phyloP scores from a whole-genome alignment of 2,888 invertebrate species.

The Chrysotoxum bicinctum region DNA sequence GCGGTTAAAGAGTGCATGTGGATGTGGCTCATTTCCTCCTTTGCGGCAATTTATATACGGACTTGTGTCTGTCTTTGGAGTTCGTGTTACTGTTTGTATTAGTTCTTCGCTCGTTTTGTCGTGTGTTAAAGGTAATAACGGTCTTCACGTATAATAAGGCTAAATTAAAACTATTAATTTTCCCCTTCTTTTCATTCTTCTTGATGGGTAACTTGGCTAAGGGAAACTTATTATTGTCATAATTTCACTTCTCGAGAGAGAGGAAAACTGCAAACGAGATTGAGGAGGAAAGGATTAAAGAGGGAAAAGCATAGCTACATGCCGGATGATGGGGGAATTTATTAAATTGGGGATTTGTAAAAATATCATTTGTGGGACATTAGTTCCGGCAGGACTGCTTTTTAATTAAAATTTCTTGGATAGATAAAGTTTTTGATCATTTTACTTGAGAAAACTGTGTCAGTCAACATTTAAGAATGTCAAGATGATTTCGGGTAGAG shows the following conservation, averaged over 20 bases:
- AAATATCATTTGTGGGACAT: slow-evolving; percentile 60
- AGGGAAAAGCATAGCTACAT: slow-evolving; percentile 38
- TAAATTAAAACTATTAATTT: slow-evolving; percentile 71
- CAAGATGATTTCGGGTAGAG: neutral
- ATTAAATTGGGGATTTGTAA: slow-evolving; percentile 61
- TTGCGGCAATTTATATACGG: slow-evolving; percentile 26
- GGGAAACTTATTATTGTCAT: slow-evolving; percentile 66
- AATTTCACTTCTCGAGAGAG: slow-evolving; percentile 30
- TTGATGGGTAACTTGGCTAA: slow-evolving; percentile 6
- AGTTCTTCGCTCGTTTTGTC: slow-evolving; percentile 8
- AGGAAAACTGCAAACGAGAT: slow-evolving; percentile 5
- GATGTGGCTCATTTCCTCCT: slow-evolving; percentile 31
- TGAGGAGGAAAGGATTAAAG: slow-evolving; percentile 1
- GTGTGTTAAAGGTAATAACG: slow-evolving; percentile 61
- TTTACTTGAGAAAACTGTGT: slow-evolving; percentile 14
- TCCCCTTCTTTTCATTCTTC: slow-evolving; percentile 7
- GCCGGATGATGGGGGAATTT: slow-evolving; percentile 23
- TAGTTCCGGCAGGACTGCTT: slow-evolving; percentile 36
- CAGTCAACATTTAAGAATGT: slow-evolving; percentile 8
- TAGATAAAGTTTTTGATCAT: slow-evolving; percentile 47
- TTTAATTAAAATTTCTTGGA: slow-evolving; percentile 60
- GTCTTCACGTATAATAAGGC: slow-evolving; percentile 62
- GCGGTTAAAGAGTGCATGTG: slow-evolving; percentile 29
- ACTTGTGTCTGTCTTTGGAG: slow-evolving; percentile 49
- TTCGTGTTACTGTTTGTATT: slow-evolving; percentile 22